These are phyloP conservation scores for Limnothrissa miodon DNA, from an alignment of 2,113 vertebrate species.

Conservation along the genomic window DNA sequence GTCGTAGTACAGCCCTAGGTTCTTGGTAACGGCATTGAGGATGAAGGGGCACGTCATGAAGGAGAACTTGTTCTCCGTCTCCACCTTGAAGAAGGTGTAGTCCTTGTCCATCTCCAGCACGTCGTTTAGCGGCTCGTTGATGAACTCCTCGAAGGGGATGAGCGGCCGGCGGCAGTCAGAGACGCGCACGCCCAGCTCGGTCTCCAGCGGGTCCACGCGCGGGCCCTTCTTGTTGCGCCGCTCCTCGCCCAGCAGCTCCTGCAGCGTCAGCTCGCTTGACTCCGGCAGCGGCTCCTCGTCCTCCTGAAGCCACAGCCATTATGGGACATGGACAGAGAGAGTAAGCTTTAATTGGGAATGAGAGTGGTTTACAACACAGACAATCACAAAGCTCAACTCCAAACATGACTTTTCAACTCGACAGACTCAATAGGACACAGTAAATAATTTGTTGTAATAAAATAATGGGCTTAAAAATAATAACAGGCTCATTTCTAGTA, in stretches of 20 bases:
- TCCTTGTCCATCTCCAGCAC: slow-evolving; percentile 99
- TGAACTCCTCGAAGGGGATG: slow-evolving; percentile 92
- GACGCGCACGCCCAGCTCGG: slow-evolving; percentile 88
- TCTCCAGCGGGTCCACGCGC: slow-evolving; percentile 89
- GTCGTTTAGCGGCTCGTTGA: slow-evolving; percentile 96
- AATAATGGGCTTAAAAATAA: background rate
- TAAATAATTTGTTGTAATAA: too few relatives aligned
- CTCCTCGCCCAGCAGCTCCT: slow-evolving; percentile 94
- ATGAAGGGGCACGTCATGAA: slow-evolving; percentile 99
- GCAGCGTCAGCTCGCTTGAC: slow-evolving; percentile 88
- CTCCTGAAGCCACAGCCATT: slow-evolving; percentile 52
- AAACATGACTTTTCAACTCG: background rate
- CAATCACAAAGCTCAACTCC: background rate
- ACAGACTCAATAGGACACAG: too few relatives aligned
- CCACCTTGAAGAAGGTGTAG: slow-evolving; percentile 98
- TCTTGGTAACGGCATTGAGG: slow-evolving; percentile 94
- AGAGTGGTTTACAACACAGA: background rate
- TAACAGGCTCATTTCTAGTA: background rate
- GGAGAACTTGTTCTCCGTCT: slow-evolving; percentile 97
- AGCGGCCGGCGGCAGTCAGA: slow-evolving; percentile 89
- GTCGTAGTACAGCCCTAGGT: slow-evolving; percentile 96
- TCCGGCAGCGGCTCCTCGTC: slow-evolving; percentile 87
- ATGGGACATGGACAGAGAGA: background rate
- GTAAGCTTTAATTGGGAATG: background rate
- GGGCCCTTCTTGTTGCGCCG: slow-evolving; percentile 92